phyloP scores from a whole-genome alignment of 2,797 vertebrate genomes.

The Amblyopsis hoosieri region DNA sequence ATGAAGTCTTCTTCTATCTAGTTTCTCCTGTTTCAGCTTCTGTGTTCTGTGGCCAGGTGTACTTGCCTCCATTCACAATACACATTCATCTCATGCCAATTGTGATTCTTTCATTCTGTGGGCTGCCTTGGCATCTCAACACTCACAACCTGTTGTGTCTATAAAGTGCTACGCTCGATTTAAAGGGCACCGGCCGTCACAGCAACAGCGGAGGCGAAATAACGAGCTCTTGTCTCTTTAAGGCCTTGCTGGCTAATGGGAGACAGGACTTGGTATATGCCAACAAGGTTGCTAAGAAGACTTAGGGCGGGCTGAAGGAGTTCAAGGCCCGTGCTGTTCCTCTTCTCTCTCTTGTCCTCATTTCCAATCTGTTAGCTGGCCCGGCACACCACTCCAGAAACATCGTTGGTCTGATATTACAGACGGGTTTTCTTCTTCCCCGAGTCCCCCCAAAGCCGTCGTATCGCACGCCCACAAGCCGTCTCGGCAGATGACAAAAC shows the following conservation, averaged over 20 bases:
- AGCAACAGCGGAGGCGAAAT: constrained; percentile 58
- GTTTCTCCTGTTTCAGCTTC: neutral
- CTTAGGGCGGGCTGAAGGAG: constrained; percentile 39
- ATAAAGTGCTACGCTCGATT: constrained; percentile 48
- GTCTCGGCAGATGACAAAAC: constrained; percentile 61
- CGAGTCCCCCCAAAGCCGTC: constrained; percentile 41
- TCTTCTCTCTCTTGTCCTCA: too few relatives aligned
- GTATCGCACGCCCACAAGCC: constrained; percentile 35
- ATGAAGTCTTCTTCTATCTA: too few relatives aligned
- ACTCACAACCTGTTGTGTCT: constrained; percentile 49
- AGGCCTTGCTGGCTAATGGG: constrained; percentile 57
- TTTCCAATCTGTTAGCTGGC: constrained; percentile 69
- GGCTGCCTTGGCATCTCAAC: constrained; percentile 38
- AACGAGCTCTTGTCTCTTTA: constrained; percentile 63
- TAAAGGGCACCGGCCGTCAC: constrained; percentile 55
- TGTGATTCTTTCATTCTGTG: constrained; percentile 35
- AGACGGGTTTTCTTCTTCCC: constrained; percentile 45
- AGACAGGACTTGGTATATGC: constrained; percentile 36
- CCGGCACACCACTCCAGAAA: constrained; percentile 39
- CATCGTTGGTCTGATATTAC: constrained; percentile 64
- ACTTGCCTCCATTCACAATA: too few relatives aligned
- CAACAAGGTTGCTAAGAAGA: constrained; percentile 45
- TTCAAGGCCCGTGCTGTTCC: constrained; percentile 39
- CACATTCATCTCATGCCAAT: neutral
- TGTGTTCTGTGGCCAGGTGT: neutral